Conservation (phyloP, 2,113 vertebrate genomes). For the Ahaetulla prasina region DNA sequence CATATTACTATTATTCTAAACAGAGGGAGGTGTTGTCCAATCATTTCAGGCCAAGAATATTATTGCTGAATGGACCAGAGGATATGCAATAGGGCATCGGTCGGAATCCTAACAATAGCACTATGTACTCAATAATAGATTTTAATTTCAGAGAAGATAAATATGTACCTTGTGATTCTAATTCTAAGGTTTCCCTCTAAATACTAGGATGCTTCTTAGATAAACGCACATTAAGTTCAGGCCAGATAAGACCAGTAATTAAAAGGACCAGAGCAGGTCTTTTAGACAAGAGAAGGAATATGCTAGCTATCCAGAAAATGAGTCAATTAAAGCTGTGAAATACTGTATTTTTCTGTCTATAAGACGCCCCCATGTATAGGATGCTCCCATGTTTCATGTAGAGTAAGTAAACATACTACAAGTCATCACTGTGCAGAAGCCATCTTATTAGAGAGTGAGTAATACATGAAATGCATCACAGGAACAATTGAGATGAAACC, state of each 20-base stretch:
- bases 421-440: too few species aligned
- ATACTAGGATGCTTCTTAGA: neutral
- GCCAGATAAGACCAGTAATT: neutral
- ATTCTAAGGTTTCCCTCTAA: neutral
- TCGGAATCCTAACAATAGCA: neutral
- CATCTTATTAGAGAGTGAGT: too few species aligned
- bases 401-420: too few species aligned
- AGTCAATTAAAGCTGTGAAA: neutral
- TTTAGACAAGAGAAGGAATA: neutral
- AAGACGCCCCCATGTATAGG: too few species aligned
- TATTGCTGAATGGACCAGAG: neutral
- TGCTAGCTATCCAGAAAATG: neutral
- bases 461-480: too few species aligned
- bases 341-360: too few species aligned
- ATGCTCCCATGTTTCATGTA: too few species aligned
- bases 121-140: neutral
- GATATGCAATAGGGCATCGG: neutral
- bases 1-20: neutral
- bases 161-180: neutral
- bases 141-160: constrained; percentile 1
- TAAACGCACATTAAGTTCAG: neutral
- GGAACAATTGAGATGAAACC: too few species aligned
- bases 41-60: neutral
- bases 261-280: neutral
- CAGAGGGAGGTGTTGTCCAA: neutral